A percentile compares a stretch with the other conserved stretches of the same genome.
phyloP scores from a whole-genome alignment of 2,113 vertebrate genomes.

The Tenebrosternarchus preto region DNA sequence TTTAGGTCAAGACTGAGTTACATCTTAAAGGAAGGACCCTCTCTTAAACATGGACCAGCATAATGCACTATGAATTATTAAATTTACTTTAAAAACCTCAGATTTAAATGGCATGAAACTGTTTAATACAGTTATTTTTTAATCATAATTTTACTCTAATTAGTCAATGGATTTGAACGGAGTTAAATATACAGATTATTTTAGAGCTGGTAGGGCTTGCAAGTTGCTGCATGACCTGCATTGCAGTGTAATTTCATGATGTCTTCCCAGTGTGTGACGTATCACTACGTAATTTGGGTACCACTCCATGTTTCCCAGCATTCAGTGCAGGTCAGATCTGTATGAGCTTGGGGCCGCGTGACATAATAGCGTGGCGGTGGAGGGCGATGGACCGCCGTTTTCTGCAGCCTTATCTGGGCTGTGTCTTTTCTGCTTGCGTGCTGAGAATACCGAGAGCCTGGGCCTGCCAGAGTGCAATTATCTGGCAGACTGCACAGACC shows the following conservation, averaged over 20 bases:
- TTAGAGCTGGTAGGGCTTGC: too few species aligned
- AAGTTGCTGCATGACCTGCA: neutral
- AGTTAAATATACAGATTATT: too few species aligned
- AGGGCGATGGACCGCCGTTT: slow-evolving; percentile 56
- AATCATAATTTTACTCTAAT: too few species aligned
- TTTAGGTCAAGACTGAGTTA: neutral
- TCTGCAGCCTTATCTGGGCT: slow-evolving; percentile 59
- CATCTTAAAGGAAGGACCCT: too few species aligned
- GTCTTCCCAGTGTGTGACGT: neutral
- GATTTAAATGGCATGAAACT: neutral
- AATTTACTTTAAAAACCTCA: too few species aligned
- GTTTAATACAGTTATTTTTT: neutral
- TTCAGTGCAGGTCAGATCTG: neutral
- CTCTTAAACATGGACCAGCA: neutral
- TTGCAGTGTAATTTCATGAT: slow-evolving; percentile 33
- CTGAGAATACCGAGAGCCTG: slow-evolving; percentile 71
- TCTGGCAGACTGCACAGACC: slow-evolving; percentile 59
- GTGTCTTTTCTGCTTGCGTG: slow-evolving; percentile 68
- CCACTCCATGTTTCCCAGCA: neutral
- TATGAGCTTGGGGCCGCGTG: slow-evolving; percentile 12
- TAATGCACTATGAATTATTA: too few species aligned
- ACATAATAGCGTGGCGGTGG: slow-evolving; percentile 44
- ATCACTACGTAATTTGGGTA: slow-evolving; percentile 7
- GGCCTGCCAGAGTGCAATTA: slow-evolving; percentile 68
- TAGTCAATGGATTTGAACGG: too few species aligned